These are phyloP conservation scores for Phalera bucephala DNA, from an alignment of 2,888 invertebrate genomes.

Conservation along the genomic window DNA sequence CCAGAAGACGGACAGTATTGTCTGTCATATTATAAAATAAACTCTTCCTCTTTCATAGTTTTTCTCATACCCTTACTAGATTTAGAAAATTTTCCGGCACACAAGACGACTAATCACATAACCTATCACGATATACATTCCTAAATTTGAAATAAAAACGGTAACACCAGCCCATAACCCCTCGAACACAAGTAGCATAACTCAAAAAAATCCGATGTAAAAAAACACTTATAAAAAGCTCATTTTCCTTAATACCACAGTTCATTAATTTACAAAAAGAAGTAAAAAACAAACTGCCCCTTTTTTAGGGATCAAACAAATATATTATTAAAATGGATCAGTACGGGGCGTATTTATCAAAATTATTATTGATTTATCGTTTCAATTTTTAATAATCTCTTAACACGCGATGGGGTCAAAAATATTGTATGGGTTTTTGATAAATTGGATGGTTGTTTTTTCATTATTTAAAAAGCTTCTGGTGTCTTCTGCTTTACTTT, in stretches of 20 bases:
- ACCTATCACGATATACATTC: no score
- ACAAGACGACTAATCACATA: no score
- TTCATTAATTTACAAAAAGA: slow-evolving; percentile 46
- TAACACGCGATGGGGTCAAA: slow-evolving; percentile 56
- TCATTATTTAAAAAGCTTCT: slow-evolving; percentile 13
- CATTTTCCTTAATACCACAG: slow-evolving; percentile 26
- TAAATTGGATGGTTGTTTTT: slow-evolving; percentile 27
- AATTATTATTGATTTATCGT: slow-evolving; percentile 61
- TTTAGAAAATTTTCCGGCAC: no score
- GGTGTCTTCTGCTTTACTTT: slow-evolving; percentile 15
- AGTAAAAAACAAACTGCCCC: slow-evolving; percentile 28
- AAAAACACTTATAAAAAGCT: slow-evolving; percentile 3
- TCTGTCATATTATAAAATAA: no score
- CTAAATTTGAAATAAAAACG: no score
- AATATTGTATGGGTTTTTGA: slow-evolving; percentile 28
- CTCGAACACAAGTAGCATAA: not conserved
- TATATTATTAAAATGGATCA: slow-evolving; percentile 58
- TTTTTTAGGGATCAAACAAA: slow-evolving; percentile 62
- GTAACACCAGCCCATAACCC: no score
- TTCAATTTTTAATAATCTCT: slow-evolving; percentile 42
- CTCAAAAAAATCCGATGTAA: not conserved
- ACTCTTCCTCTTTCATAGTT: no score
- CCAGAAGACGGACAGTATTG: no score
- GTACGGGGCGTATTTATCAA: slow-evolving; percentile 45
- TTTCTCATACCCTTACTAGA: no score